Conservation (phyloP, 1,140 invertebrate genomes). For the Dreissena polymorpha region DNA sequence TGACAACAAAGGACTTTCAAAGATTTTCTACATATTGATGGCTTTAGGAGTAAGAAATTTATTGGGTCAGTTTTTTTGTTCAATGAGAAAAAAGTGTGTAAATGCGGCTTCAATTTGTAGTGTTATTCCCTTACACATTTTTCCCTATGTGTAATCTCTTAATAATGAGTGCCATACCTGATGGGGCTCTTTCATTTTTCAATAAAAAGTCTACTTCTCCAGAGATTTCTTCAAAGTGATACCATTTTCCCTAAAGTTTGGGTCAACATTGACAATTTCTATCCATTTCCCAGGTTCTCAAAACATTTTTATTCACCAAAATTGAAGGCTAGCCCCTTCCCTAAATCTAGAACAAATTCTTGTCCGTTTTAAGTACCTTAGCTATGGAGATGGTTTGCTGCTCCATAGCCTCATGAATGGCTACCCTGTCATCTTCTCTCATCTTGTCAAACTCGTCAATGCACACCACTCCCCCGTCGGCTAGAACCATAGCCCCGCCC, state of each 20-base stretch:
- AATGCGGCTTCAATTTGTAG: too few species aligned
- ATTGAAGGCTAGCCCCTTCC: neutral
- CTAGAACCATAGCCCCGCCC: constrained; percentile 99
- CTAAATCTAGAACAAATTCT: neutral
- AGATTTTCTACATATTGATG: too few species aligned
- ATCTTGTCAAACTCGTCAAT: constrained; percentile 99
- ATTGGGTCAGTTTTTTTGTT: too few species aligned
- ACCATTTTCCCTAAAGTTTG: neutral
- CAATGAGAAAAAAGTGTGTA: too few species aligned
- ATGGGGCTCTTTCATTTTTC: too few species aligned
- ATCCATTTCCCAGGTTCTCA: neutral
- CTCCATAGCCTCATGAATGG: constrained; percentile 99
- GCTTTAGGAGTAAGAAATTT: too few species aligned
- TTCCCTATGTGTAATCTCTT: too few species aligned
- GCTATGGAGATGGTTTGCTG: constrained; percentile 99
- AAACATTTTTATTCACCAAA: neutral
- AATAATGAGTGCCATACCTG: too few species aligned
- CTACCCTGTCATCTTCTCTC: constrained; percentile 99
- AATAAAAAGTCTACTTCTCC: neutral
- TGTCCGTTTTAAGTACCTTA: constrained; percentile 84
- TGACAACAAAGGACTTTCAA: neutral
- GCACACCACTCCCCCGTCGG: constrained; percentile 99
- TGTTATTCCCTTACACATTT: too few species aligned
- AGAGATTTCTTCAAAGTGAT: neutral
- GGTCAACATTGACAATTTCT: neutral